Evolutionary conservation across 2,797 vertebrate genomes (phyloP).

Genomic region (Natrix natrix): DNA sequence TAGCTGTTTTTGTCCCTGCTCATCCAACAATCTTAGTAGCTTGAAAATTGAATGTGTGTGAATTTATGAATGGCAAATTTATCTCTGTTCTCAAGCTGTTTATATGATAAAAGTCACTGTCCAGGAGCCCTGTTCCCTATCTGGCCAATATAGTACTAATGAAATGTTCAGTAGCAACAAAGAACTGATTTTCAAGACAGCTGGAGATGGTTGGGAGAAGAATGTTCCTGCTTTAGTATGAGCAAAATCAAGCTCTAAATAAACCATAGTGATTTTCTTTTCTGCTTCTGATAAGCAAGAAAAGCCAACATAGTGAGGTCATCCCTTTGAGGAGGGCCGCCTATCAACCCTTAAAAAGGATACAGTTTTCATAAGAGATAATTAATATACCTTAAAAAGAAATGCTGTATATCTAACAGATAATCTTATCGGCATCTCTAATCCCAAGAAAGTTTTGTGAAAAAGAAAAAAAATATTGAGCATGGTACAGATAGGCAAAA

Average conservation of each 20-base stretch:
- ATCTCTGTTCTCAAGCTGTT: neutral
- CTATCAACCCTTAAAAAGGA: neutral
- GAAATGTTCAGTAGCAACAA: neutral
- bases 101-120: neutral
- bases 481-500: neutral
- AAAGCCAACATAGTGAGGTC: neutral
- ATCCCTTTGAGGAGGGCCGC: neutral
- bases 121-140: neutral
- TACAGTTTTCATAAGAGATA: neutral
- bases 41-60: neutral
- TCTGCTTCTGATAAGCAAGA: neutral
- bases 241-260: neutral
- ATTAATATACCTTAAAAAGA: neutral
- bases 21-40: neutral
- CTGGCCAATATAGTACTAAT: neutral
- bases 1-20: neutral
- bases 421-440: neutral
- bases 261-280: neutral
- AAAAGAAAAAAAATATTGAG: neutral
- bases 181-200: neutral
- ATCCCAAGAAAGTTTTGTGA: neutral
- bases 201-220: neutral
- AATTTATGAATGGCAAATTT: neutral
- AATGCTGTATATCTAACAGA: neutral
- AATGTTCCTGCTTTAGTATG: neutral